Evolutionary conservation across 2,888 invertebrate genomes (phyloP), one percentile per base, ranked within the genome.

Genomic region (Dascillus cervinus): DNA sequence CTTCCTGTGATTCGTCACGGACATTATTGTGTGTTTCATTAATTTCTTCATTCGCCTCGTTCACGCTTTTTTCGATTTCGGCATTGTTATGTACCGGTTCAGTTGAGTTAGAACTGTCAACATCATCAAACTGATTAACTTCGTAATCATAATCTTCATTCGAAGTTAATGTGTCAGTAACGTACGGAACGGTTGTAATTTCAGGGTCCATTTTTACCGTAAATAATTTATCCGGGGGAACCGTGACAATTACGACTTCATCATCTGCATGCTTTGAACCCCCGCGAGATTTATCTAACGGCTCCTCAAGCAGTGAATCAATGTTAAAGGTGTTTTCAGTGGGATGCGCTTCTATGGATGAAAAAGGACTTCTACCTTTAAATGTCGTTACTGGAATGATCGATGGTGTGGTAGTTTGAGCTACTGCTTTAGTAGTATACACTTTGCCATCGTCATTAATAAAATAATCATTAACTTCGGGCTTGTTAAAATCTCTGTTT

Each of bases 221-320:
- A 23, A 41, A 47, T 29, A 44, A 44, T 32, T 46, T 41, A 22
- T 47, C 44, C 5, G 41, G 44, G 2, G 39, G 14, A 19, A 44
- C 14, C 3, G 39, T 44, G 6, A 41, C 34, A 8, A 41, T 25
- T 24, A 22, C 17, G 26, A 11, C 53, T 71, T 70, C 13, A 73
- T 70, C 2, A 73, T 69, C 64, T 73, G 62, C 2, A 73, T 73
- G 49, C 67, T 17, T 47, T 46, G 11, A n/a, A n/a, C n/a, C n/a
- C n/a, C n/a, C n/a, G n/a, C n/a, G n/a, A 46, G 44, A 28, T 38
- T 71, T 70, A 46, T 71, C 69, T 32, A 72, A 70, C 24, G 73
- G 71, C 49, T 74, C 75, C 60, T 75, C 74, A 14, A 75, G 63
- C 32, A 75, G 56, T 4, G 74, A 71, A 50, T 73, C 74, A 44